Conservation (phyloP, 2,797 vertebrate genomes). For the Prunella strophiata region DNA sequence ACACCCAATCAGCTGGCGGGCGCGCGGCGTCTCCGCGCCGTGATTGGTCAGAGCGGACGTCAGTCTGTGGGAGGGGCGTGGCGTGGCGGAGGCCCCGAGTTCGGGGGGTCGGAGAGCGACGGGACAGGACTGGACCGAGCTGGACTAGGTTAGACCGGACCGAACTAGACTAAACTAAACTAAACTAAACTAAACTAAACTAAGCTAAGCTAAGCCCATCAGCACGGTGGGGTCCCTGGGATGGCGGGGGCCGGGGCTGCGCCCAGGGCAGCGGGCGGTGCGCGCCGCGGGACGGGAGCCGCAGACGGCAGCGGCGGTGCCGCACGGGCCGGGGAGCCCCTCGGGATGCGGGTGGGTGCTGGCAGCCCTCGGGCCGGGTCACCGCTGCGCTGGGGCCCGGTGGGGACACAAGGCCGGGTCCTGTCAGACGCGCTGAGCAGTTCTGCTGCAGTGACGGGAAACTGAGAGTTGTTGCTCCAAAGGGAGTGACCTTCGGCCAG, state of each 20-base stretch:
- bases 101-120: not conserved
- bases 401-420: accelerated
- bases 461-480: accelerated
- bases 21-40: accelerated
- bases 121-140: not conserved
- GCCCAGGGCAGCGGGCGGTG: not conserved
- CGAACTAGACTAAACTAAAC: no score
- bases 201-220: not conserved
- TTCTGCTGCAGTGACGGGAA: not conserved
- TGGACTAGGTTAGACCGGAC: not conserved
- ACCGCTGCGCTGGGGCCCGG: not conserved
- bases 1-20: not conserved
- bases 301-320: not conserved
- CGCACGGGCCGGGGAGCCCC: not conserved
- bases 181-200: no score
- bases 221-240: not conserved
- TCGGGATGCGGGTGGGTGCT: not conserved
- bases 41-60: not conserved
- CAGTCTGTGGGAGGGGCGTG: not conserved
- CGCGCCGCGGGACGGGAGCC: no score
- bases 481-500: not conserved
- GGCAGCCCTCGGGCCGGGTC: not conserved
- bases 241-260: not conserved
- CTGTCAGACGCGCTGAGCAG: accelerated
- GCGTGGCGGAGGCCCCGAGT: accelerated